Percentiles rank a stretch among this genome's conserved stretches.
These are phyloP conservation scores for cat (Felis catus) DNA, from an alignment of 2,113 vertebrate species.

Conservation along the genomic window F.catus_Fca126_mat1.0 CM031421.1:93415501-93416000, in stretches of 20 bases:
- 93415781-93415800: neutral
- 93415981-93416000: neutral
- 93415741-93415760: neutral
- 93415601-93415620: neutral
- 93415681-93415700: no score
- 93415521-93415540: neutral
- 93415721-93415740: neutral
- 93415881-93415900: neutral
- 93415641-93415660: rapidly evolving
- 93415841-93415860: neutral
- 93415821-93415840: neutral
- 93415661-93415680: neutral
- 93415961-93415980: neutral
- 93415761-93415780: neutral
- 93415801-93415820: neutral
- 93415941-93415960: neutral
- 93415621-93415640: neutral
- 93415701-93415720: neutral
- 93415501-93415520: neutral
- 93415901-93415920: neutral
- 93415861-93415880: neutral
- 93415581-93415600: neutral
- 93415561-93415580: neutral
- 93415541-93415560: rapidly evolving
- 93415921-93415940: neutral